Evolutionary conservation across 2,888 invertebrate species (phyloP).

Genomic region (Euplexia lucipara): DNA sequence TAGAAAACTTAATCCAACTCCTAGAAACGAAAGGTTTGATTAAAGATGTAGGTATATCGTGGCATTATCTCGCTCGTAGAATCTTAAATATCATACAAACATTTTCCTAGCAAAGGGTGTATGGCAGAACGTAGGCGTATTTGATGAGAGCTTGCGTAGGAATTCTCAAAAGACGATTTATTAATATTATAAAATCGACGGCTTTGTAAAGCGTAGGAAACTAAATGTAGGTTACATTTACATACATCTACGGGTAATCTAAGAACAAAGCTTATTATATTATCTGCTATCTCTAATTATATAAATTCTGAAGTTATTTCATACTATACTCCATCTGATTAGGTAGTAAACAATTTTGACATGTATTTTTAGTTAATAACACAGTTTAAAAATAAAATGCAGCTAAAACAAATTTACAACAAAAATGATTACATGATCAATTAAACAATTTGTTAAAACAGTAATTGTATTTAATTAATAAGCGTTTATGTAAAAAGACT

Average conservation of each 20-base stretch:
- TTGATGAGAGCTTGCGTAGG: slow-evolving; percentile 4
- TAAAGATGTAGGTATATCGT: background rate
- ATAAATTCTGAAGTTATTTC: too few relatives aligned
- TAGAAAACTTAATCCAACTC: background rate
- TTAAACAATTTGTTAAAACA: too few relatives aligned
- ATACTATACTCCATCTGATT: too few relatives aligned
- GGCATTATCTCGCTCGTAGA: background rate
- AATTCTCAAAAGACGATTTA: background rate
- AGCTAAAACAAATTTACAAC: too few relatives aligned
- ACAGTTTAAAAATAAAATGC: too few relatives aligned
- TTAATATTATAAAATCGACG: slow-evolving; percentile 9
- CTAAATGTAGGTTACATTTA: slow-evolving; percentile 8
- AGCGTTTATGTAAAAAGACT: too few relatives aligned
- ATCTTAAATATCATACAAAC: background rate
- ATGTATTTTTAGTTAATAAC: too few relatives aligned
- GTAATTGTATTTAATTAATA: too few relatives aligned
- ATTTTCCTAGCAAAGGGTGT: slow-evolving; percentile 9
- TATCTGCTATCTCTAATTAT: background rate
- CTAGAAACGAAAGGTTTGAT: background rate
- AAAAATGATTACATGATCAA: too few relatives aligned
- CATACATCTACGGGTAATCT: background rate
- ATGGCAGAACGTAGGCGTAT: slow-evolving; percentile 8
- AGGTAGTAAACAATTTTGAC: too few relatives aligned
- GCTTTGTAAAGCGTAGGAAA: slow-evolving; percentile 10
- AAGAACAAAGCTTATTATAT: background rate